phyloP scores from a whole-genome alignment of 1,140 invertebrate genomes.

The Trachelipus rathkii region DNA sequence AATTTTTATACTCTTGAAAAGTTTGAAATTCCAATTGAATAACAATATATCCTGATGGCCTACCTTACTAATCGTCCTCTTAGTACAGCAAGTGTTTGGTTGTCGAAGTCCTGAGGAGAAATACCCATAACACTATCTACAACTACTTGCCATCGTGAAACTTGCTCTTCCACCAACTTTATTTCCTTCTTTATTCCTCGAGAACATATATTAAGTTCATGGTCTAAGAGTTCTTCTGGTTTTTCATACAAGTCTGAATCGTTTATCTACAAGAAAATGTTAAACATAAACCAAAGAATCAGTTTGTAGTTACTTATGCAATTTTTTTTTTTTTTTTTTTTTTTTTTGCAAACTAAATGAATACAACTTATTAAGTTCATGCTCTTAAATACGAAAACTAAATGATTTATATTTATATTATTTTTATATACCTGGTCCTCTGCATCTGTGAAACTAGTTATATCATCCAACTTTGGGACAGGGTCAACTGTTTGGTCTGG shows the following conservation, averaged over 20 bases:
- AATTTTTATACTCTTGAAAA: no score
- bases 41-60: constrained; percentile 64
- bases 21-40: no score
- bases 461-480: constrained; percentile 36
- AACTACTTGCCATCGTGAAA: constrained; percentile 77
- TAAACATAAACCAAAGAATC: no score
- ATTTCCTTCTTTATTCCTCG: constrained; percentile 73
- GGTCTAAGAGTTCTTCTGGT: constrained; percentile 55
- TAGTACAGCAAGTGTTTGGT: constrained; percentile 88
- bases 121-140: constrained; percentile 81
- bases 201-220: constrained; percentile 35
- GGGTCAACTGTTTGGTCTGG: constrained; percentile 70
- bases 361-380: no score
- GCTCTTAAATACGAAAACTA: no score
- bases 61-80: constrained; percentile 86
- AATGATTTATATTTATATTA: no score
- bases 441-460: constrained; percentile 74
- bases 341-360: no score
- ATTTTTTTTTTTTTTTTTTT: no score
- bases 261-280: constrained; percentile 28
- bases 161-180: constrained; percentile 78
- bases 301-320: no score
- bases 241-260: constrained; percentile 49
- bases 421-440: constrained; percentile 68
- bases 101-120: constrained; percentile 76